phyloP scores from a whole-genome alignment of 2,113 vertebrate genomes.

The Corythoichthys haematopterus region DNA sequence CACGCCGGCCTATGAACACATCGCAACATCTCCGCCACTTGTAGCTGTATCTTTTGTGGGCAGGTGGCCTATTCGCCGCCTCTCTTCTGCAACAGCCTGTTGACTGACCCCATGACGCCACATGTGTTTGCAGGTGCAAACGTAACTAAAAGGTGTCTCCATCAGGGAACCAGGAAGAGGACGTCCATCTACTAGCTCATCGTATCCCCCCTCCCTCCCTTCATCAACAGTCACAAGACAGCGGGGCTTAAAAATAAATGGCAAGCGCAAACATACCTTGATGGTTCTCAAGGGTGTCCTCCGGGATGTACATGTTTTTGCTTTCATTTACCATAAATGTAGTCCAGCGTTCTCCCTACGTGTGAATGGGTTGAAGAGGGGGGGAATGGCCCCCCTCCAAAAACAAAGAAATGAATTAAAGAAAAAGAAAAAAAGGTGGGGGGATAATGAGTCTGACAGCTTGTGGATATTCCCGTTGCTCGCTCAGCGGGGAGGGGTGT shows the following conservation, averaged over 20 bases:
- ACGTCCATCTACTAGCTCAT: constrained; percentile 24
- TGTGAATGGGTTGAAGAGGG: constrained; percentile 50
- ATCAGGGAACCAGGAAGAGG: constrained; percentile 35
- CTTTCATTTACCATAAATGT: constrained; percentile 75
- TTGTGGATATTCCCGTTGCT: constrained; percentile 59
- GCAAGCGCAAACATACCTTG: constrained; percentile 60
- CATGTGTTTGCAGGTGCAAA: constrained; percentile 26
- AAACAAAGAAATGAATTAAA: constrained; percentile 32
- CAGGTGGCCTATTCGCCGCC: neutral
- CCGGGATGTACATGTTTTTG: constrained; percentile 75
- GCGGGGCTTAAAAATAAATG: constrained; percentile 24
- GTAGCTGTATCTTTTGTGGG: constrained; percentile 5
- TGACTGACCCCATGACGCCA: constrained; percentile 29
- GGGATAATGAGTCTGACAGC: constrained; percentile 53
- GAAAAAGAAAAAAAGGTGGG: constrained; percentile 22
- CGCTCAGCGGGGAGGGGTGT: constrained; percentile 48
- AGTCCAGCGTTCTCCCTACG: constrained; percentile 65
- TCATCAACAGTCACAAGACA: constrained; percentile 20
- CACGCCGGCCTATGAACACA: constrained; percentile 8
- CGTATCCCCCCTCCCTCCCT: neutral
- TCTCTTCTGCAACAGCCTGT: constrained; percentile 3
- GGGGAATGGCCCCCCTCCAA: constrained; percentile 49
- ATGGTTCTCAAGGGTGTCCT: constrained; percentile 73
- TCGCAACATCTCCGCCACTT: neutral
- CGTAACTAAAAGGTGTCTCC: constrained; percentile 14